Percentiles rank a stretch among this genome's conserved stretches.
phyloP scores from a whole-genome alignment of 2,888 invertebrate species.

The Diloba caeruleocephala region DNA sequence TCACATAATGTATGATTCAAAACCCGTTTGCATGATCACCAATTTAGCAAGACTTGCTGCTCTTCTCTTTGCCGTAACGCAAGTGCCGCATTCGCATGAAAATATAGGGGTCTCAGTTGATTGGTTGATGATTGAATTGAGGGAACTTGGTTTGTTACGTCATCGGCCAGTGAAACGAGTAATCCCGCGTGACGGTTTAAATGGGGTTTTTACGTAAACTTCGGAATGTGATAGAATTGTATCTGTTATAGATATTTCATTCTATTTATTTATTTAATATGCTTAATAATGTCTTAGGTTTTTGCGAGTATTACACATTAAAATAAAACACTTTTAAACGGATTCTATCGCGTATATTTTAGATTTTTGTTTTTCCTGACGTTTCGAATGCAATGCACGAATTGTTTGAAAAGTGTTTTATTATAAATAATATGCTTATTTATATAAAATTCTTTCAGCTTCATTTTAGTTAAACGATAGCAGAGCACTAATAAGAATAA shows the following conservation, averaged over 20 bases:
- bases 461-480: too few relatives aligned
- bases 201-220: conserved; percentile 63
- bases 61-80: background rate
- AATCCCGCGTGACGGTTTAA: conserved; percentile 35
- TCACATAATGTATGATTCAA: conserved; percentile 44
- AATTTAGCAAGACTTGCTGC: conserved; percentile 14
- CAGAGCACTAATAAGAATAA: too few relatives aligned
- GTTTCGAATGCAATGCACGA: too few relatives aligned
- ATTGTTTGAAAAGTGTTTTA: too few relatives aligned
- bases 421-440: too few relatives aligned
- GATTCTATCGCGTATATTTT: too few relatives aligned
- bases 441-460: too few relatives aligned
- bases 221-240: conserved; percentile 49
- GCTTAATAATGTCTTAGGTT: background rate
- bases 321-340: background rate
- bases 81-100: conserved; percentile 6
- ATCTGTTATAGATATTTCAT: conserved; percentile 3
- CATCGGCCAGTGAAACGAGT: conserved; percentile 43
- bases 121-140: conserved; percentile 33
- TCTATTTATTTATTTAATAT: background rate
- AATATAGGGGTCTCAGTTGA: conserved; percentile 39
- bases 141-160: conserved; percentile 51
- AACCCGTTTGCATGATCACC: background rate
- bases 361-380: too few relatives aligned
- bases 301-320: background rate